Base-by-base conservation (phyloP, 2,797 vertebrate species). In the Pangasius sanitwongsei region DNA sequence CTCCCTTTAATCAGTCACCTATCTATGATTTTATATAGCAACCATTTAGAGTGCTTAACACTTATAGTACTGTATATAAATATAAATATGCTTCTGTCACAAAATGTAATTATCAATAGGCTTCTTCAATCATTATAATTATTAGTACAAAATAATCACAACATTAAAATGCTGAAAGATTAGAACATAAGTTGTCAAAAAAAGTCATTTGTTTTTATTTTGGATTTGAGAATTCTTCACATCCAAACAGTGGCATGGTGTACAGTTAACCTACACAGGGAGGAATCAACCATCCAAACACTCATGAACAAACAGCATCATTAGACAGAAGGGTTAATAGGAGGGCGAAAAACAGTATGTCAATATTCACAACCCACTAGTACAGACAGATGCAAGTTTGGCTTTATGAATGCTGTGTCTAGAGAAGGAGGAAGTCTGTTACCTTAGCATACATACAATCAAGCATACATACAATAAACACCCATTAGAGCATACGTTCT, bases 201-300 rank as follows among this genome's bases (percentile, higher is more conserved):
- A 96, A 95, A 94, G 89, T 96, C 95, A 95, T 95, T 96, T 95
- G 95, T 94, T 94, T 98, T 98, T 98, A 98, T 98, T 90, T 99
- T 96, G 95, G 93, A 98, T 92, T 91, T 91, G 92, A 91, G 95
- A 96, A 94, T 95, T 97, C 96, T 96, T 95, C 96, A 97, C 97
- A 94, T 96, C 96, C 97, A 96, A 95, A 96, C 96, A 97, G 96
- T 96, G 97, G 95, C 93, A 96, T 96, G 95, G 94, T 94, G 93
- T 96, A 97, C 96, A 94, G 69, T 91, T 92, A 90, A 88, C 59
- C 91, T 94, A 97, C 96, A 98, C 96, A 96, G 94, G 95, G 94
- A 96, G 85, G 61, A 96, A 96, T 96, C 95, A 96, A 94, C 96
- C 97, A 96, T 93, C 95, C 97, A 96, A 95, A 97, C 97, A 95